Evolutionary conservation across 2,888 invertebrate genomes (phyloP), one percentile per base, ranked within the genome.

Genomic region (Pheosia tremula): DNA sequence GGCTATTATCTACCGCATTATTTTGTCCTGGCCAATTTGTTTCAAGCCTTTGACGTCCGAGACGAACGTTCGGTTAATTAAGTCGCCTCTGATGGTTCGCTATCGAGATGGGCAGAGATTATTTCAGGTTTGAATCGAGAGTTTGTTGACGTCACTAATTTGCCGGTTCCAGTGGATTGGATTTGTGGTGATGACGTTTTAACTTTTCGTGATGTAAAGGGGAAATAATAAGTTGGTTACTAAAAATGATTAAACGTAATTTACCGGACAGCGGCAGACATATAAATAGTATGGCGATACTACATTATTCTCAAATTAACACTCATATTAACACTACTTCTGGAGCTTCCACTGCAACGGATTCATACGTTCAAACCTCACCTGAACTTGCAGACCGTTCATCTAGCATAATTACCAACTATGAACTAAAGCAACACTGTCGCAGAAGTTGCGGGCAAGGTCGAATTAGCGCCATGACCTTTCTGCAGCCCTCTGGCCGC

Each of bases 391-490:
- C 4, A n/a, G n/a, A 62, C 65, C 70, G 67, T 68, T 58, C 53
- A 66, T 62, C 65, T 61, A 60, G 62, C 69, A 67, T 64, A 81
- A 79, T 80, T 81, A 79, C 69, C 71, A 82, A 80, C 81, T 79
- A 77, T 75, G 77, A 79, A 79, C 80, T 79, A 78, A 75, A 77
- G 65, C 74, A 82, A 79, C 78, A 81, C 80, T 80, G 80, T 80
- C 81, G 81, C 75, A 66, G 80, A 91, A 91, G 84, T 91, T 90
- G 85, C 84, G 82, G 84, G 86, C 91, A 92, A 93, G 93, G 93
- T 92, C 91, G 84, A 91, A 90, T 91, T 91, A 92, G 83, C 87
- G 87, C 86, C 91, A 89, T 89, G 93, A 93, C 93, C 93, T 88
- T 88, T 88, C 85, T 91, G 90, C 91, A 90, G 85, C 89, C 91